Evolutionary conservation across 2,113 vertebrate species (phyloP).

Genomic region (Hepsetus odoe): DNA sequence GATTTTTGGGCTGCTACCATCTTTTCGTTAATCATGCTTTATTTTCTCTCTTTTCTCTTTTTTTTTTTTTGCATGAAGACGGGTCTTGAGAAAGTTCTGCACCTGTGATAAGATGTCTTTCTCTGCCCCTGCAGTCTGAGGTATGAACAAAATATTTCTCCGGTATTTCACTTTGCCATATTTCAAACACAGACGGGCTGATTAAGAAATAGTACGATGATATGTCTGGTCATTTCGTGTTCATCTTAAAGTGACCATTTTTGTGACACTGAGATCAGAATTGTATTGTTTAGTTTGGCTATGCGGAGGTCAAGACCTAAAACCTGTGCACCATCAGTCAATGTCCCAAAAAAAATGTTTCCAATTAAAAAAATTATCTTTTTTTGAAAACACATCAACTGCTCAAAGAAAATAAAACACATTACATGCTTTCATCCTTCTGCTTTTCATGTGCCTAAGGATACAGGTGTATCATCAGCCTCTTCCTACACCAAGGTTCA

Average conservation of each 20-base stretch:
- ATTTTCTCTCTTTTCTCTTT: background rate
- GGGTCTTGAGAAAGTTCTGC: conserved; percentile 83
- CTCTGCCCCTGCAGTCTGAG: conserved; percentile 68
- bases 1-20: background rate
- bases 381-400: background rate
- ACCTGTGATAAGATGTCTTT: conserved; percentile 76
- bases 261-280: too few relatives aligned
- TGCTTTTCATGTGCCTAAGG: background rate
- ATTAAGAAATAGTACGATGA: background rate
- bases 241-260: background rate
- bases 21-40: background rate
- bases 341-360: background rate
- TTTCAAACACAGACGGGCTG: background rate
- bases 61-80: conserved; percentile 41
- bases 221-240: background rate
- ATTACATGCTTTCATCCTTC: background rate
- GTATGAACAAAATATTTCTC: conserved; percentile 62
- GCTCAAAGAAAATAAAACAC: background rate
- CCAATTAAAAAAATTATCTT: background rate
- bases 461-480: background rate
- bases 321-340: background rate
- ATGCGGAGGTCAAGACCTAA: background rate
- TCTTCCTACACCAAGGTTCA: background rate
- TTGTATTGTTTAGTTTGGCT: background rate
- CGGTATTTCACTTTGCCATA: background rate